Conservation (phyloP, 1,140 invertebrate genomes). For the Macrobrachium rosenbergii region DNA sequence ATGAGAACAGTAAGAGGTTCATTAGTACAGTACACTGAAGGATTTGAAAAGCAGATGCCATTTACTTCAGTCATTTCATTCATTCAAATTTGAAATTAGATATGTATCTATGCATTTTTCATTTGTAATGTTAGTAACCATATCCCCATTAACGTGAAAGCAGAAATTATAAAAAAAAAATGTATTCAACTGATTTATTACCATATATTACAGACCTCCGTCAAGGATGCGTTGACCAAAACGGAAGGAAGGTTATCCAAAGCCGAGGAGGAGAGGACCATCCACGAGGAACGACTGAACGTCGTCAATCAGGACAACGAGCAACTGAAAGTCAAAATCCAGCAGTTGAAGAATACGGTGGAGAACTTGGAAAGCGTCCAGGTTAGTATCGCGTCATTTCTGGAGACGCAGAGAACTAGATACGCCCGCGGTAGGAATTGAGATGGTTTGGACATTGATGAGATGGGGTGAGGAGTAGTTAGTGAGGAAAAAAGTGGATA, state of each 20-base stretch:
- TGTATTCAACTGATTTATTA: no score
- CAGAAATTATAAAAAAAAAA: no score
- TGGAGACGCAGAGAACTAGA: neutral
- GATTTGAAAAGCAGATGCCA: neutral
- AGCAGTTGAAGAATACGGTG: constrained; percentile 20
- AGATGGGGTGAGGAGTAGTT: no score
- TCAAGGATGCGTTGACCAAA: neutral
- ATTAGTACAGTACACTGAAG: neutral
- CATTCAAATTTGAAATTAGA: no score
- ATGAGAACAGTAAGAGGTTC: neutral
- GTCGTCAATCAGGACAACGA: constrained; percentile 30
- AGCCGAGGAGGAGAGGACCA: constrained; percentile 13
- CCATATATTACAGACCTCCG: neutral
- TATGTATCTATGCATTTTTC: no score
- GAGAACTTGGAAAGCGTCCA: neutral
- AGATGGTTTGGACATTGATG: neutral
- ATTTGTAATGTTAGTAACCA: no score
- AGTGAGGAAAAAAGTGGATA: no score
- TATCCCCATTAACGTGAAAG: no score
- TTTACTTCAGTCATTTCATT: no score
- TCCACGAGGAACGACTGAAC: constrained; percentile 5
- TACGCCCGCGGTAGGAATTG: no score
- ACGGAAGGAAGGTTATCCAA: neutral
- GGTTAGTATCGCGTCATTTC: neutral
- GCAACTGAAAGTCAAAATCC: constrained; percentile 14